Evolutionary conservation across 2,797 vertebrate species (phyloP).

Genomic region (Lutra lutra): DNA sequence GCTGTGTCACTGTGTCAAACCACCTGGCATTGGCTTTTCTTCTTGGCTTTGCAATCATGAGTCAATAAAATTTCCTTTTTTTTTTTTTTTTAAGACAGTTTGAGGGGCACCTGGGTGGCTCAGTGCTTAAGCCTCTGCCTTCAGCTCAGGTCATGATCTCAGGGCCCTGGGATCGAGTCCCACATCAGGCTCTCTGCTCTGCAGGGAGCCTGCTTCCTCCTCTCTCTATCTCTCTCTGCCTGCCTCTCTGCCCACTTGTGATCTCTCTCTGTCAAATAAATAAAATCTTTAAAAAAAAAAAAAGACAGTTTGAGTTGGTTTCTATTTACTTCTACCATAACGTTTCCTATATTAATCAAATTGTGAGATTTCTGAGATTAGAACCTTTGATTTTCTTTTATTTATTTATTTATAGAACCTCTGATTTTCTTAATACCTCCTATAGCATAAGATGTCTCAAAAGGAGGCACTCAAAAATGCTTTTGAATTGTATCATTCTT

Average conservation of each 20-base stretch:
- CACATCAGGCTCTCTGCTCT: too few relatives aligned
- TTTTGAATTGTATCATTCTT: not conserved
- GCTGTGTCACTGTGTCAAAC: too few relatives aligned
- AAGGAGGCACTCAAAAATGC: not conserved
- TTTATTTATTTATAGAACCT: not conserved
- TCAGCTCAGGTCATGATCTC: too few relatives aligned
- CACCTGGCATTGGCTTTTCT: not conserved
- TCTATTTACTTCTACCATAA: not conserved
- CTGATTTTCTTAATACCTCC: not conserved
- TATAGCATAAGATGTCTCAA: not conserved
- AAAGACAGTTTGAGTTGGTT: not conserved
- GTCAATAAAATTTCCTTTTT: not conserved
- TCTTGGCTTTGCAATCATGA: not conserved
- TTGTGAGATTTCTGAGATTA: not conserved
- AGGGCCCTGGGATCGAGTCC: too few relatives aligned
- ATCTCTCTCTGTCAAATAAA: too few relatives aligned
- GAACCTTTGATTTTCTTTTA: not conserved
- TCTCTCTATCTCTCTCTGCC: too few relatives aligned
- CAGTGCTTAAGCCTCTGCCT: too few relatives aligned
- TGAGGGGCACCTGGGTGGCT: too few relatives aligned
- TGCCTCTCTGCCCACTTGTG: too few relatives aligned
- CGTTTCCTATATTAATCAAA: not conserved
- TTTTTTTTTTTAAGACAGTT: not conserved
- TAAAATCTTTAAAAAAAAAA: too few relatives aligned
- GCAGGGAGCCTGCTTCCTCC: too few relatives aligned